Evolutionary conservation across 2,797 vertebrate genomes (phyloP).

Genomic region (Ispidina lecontei): DNA sequence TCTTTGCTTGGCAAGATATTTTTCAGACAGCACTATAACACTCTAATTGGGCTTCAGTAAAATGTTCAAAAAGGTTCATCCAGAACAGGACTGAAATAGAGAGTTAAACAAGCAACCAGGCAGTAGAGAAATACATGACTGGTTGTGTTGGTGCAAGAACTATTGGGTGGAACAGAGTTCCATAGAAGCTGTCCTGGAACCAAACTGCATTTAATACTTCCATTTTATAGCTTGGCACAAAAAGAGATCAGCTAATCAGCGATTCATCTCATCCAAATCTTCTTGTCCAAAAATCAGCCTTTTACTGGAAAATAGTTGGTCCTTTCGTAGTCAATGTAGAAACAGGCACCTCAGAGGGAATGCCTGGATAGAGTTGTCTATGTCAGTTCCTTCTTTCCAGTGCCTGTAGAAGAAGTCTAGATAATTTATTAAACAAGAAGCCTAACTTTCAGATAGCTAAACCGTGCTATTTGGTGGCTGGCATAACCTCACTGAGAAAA

Average conservation of each 20-base stretch:
- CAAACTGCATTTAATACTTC: not conserved
- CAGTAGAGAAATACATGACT: not conserved
- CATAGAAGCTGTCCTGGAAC: not conserved
- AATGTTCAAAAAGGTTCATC: not conserved
- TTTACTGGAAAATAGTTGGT: slow-evolving; percentile 1
- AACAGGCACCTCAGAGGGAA: not conserved
- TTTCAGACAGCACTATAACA: not conserved
- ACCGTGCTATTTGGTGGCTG: not conserved
- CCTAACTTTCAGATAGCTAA: not conserved
- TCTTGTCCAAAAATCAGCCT: not conserved
- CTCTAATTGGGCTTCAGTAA: not conserved
- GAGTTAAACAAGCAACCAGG: not conserved
- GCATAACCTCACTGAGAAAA: not conserved
- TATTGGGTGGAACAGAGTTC: not conserved
- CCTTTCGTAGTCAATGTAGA: not conserved
- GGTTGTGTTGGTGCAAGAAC: not conserved
- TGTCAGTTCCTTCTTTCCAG: not conserved
- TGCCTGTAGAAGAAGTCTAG: slow-evolving; percentile 2
- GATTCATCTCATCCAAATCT: not conserved
- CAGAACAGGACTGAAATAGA: not conserved
- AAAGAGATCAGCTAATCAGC: not conserved
- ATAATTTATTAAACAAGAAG: slow-evolving; percentile 10
- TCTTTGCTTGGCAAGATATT: not conserved
- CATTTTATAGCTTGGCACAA: not conserved
- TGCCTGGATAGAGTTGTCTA: slow-evolving; percentile 9